Percentiles rank a stretch among this genome's conserved stretches.
Conservation (phyloP, 2,113 vertebrate genomes). For the Cichladusa arquata region DNA sequence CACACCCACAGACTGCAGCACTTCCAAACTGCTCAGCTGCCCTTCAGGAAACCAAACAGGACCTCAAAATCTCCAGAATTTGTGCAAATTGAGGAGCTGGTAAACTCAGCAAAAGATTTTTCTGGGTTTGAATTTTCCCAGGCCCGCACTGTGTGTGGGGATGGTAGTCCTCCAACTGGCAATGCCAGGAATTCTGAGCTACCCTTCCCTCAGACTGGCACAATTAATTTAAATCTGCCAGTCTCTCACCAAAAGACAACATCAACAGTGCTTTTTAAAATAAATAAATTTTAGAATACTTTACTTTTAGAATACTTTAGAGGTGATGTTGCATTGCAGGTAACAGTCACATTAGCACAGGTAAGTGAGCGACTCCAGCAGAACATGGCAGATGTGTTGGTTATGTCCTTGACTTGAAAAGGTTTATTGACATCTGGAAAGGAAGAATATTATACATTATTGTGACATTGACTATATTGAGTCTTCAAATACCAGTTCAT, state of each 20-base stretch:
- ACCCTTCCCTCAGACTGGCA: neutral
- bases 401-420: accelerated
- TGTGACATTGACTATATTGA: neutral
- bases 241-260: neutral
- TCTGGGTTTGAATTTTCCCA: neutral
- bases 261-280: neutral
- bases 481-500: neutral
- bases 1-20: neutral
- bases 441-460: neutral
- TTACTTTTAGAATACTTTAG: too few relatives aligned
- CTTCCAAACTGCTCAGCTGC: neutral
- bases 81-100: neutral
- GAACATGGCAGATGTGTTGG: accelerated
- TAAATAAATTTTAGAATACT: neutral
- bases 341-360: accelerated
- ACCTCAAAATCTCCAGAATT: neutral
- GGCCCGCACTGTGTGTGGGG: accelerated
- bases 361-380: accelerated
- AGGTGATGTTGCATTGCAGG: accelerated
- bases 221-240: neutral
- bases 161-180: accelerated
- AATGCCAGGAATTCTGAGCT: neutral
- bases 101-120: neutral
- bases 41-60: neutral
- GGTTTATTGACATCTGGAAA: accelerated